Base-by-base conservation (phyloP, 1,140 invertebrate genomes). In the Mercenaria mercenaria region DNA sequence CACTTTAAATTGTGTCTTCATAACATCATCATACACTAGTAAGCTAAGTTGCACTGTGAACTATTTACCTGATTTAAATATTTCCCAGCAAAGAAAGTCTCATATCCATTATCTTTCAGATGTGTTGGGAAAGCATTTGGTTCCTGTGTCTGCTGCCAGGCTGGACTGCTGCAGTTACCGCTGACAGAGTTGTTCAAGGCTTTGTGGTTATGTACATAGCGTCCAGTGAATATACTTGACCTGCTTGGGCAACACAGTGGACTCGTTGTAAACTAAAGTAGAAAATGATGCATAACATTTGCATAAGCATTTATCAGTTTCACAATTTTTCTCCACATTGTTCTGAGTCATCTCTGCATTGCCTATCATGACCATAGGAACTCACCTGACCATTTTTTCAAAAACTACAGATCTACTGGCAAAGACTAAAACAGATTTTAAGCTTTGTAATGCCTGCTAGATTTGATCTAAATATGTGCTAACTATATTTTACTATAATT, bases 131-230 rank as follows among this genome's bases (percentile, higher is more conserved):
- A 97, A 0, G 98, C 97, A 8, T 96, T 94, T 0, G 95, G 96
- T 94, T 99, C 98, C 59, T 96, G 95, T 20, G 94, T 94, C 37
- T 96, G 92, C 94, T 97, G 97, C 98, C 98, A 99, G 0, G 95
- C 11, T 0, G 80, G 3, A 86, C 97, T 97, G 88, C 97, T 97
- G 95, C 98, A 99, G 67, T 98, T 98, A 0, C 98, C 98, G 29
- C 92, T 93, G 0, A 97, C 43, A 0, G 98, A 97, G 96, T 99
- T 99, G 94, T 98, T 98, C 1, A 96, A 93, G 0, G 97, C 97
- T 29, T 96, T 93, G 94, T 98, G 97, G 96, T 99, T 99, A 94
- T 99, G 98, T 0, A 97, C 97, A 95, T 98, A 99, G 88, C 97
- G 96, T 41, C 98, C 98, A 0, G 98, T 98, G 23, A 99, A 96